Base-by-base conservation (phyloP, 2,797 vertebrate species). In the Acanthis flammea region DNA sequence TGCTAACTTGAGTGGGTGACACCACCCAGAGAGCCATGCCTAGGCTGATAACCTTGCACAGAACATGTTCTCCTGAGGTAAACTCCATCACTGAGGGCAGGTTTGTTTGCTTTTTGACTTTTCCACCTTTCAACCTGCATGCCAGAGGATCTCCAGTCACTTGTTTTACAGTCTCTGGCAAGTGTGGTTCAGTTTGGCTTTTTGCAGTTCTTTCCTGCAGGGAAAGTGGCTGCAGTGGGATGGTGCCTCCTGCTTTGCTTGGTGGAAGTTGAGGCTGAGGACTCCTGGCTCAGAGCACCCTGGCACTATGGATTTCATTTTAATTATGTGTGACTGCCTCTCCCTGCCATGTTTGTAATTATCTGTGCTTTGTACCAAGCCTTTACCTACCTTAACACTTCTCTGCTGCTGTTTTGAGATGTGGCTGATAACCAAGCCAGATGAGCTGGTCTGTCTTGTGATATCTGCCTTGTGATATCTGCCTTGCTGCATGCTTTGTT, bases 331-430 rank as follows among this genome's bases (percentile, higher is more conserved):
- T 42, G 62, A 44, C 21, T 61, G 33, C 54, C 54, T 68, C 57
- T 90, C 51, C 67, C 57, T 85, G 73, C 53, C 66, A 37, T 8
- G 11, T 65, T 80, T 75, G 73, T 76, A 58, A 95, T 89, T 67
- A 90, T 51, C 61, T 92, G 60, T 80, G 57, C 62, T 73, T 93
- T 94, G 55, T 88, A 61, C 62, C 74, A 81, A 73, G 61, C 31
- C 35, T 85, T 85, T 55, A 4, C 28, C 41, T 45, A 2, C 60
- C 72, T 81, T 66, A 73, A 60, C 63, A 42, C 67, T 82, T 31
- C 58, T 30, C 37, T 47, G 50, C 31, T 50, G 4, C 45, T 55
- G 3, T 84, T 79, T 37, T 47, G 90, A 60, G 84, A 21, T 16
- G 50, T 76, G 39, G 31, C 33, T 44, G 63, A 21, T 75, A 68